Percentiles rank a stretch among this genome's conserved stretches.
phyloP scores from a whole-genome alignment of 2,113 vertebrate genomes.

The Pogona vitticeps region DNA sequence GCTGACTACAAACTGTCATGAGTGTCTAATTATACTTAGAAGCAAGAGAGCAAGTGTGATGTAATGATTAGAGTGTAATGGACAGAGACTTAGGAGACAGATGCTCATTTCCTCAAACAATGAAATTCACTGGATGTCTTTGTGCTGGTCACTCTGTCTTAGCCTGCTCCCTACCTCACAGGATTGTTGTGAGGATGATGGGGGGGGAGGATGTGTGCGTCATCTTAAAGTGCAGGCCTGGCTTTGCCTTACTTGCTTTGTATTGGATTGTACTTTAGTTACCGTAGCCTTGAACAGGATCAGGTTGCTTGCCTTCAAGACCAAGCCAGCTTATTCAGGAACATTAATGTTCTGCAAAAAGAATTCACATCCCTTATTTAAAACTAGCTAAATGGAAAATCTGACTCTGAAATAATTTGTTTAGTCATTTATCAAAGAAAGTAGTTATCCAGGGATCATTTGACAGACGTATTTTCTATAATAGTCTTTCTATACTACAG shows the following conservation, averaged over 20 bases:
- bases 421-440: not conserved
- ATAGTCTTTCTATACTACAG: not conserved
- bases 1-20: not conserved
- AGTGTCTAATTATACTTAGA: not conserved
- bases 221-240: no score
- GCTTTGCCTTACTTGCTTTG: not conserved
- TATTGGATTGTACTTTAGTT: not conserved
- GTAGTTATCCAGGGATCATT: conserved; percentile 11
- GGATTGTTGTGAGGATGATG: no score
- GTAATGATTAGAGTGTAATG: no score
- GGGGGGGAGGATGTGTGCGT: no score
- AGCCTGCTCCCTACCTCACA: no score
- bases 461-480: conserved; percentile 11
- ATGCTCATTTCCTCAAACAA: no score
- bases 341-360: not conserved
- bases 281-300: not conserved
- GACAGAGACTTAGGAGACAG: no score
- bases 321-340: not conserved
- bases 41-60: no score
- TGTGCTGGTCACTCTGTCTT: no score
- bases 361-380: no score
- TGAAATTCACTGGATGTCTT: no score
- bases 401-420: not conserved
- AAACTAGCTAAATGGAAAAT: not conserved
- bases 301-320: not conserved